Base-by-base conservation (phyloP, 1,140 invertebrate species). In the Lepidotrigona ventralis region DNA sequence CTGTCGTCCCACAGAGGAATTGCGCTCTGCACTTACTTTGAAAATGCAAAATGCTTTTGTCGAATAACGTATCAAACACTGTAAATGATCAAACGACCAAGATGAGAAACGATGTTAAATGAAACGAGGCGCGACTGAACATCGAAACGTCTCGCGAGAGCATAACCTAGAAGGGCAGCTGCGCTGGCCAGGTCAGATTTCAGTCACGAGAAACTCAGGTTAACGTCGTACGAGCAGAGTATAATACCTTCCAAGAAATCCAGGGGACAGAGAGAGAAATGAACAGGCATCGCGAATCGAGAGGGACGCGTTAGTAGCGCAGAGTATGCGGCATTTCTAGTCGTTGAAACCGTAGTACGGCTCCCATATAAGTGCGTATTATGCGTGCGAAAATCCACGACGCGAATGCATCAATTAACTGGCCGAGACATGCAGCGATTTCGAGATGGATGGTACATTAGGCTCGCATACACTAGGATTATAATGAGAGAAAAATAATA, bases 81-180 rank as follows among this genome's bases (percentile, higher is more conserved):
- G 39, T 8, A 8, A 8, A 9, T 8, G 39, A 46, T 46, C 6
- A 46, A 8, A 46, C 39, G n/a, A 46, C 39, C 39, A 46, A 46
- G 39, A 46, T 46, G 39, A 46, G 6, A 46, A 46, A 46, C 0
- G 0, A 46, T 8, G 6, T 46, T 46, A 46, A 46, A 46, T 46
- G 39, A 46, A 46, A 46, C 39, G 39, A 46, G 39, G 39, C 39
- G 39, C 39, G 39, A 46, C 0, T 46, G 39, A 8, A 46, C 39
- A 46, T 8, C 8, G 39, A 46, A 8, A 46, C 0, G 39, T 46
- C 39, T 46, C 39, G 39, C 39, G 39, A 46, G 9, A 39, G 75
- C 21, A 81, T 77, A 82, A 76, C 73, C 73, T 77, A 82, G 58
- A 68, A 77, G 58, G 17, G 17, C 19, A 15, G 29, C 39, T 63